These are phyloP conservation scores for Eptatretus atami DNA, from an alignment of 2,797 vertebrate species.

Conservation along the genomic window DNA sequence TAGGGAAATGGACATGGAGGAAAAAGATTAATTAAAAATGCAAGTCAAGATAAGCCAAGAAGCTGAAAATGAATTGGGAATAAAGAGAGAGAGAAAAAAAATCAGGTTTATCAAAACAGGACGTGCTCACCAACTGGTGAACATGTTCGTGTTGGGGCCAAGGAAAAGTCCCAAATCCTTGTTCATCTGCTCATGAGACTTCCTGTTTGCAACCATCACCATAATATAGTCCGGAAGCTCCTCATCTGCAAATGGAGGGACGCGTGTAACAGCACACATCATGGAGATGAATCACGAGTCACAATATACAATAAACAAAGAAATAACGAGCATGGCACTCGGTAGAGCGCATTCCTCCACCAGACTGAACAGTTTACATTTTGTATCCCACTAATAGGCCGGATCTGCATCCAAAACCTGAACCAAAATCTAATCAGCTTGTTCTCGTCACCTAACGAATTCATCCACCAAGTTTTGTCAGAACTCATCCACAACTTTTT, in stretches of 20 bases:
- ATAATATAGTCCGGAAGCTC: conserved; percentile 96
- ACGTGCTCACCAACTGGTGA: conserved; percentile 53
- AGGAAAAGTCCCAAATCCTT: conserved; percentile 85
- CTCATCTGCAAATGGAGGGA: conserved; percentile 26
- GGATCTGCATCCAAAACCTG: too few relatives aligned
- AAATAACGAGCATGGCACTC: too few relatives aligned
- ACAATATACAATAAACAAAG: too few relatives aligned
- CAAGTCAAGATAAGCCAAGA: not conserved
- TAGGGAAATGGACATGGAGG: not conserved
- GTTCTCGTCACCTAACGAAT: too few relatives aligned
- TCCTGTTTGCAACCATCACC: conserved; percentile 99
- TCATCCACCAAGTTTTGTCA: too few relatives aligned
- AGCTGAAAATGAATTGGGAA: not conserved
- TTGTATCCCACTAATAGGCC: too few relatives aligned
- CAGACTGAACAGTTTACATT: too few relatives aligned
- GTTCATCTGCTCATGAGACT: conserved; percentile 82
- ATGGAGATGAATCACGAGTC: too few relatives aligned
- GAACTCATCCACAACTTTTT: too few relatives aligned
- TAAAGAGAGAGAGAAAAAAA: not conserved
- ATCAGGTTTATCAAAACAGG: conserved; percentile 5
- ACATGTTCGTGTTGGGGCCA: conserved; percentile 69
- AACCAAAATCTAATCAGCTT: too few relatives aligned
- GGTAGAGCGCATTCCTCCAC: too few relatives aligned
- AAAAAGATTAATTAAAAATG: not conserved
- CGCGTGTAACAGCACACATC: too few relatives aligned